A percentile compares a stretch with the other conserved stretches of the same genome.
These are phyloP conservation scores for Drosophila orosa DNA, from an alignment of 1,140 invertebrate species.

Conservation along the genomic window DNA sequence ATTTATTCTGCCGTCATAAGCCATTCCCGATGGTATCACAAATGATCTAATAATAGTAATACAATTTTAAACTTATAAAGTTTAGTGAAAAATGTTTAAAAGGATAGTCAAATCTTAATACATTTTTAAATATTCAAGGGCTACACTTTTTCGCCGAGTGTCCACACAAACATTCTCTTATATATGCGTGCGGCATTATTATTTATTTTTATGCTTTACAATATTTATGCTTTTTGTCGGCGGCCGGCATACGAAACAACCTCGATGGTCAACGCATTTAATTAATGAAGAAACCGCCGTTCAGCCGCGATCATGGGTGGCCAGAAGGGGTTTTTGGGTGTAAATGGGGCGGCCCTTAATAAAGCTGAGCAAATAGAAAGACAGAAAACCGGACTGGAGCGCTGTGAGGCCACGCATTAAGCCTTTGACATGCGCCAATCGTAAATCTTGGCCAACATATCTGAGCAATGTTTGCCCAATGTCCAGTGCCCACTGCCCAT, in stretches of 20 bases:
- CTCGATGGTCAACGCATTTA: constrained; percentile 67
- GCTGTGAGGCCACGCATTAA: constrained; percentile 53
- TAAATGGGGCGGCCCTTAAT: constrained; percentile 46
- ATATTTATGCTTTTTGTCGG: constrained; percentile 79
- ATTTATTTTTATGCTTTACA: constrained; percentile 81
- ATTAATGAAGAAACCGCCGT: constrained; percentile 76
- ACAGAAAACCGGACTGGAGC: constrained; percentile 27
- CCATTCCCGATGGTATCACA: too few relatives aligned
- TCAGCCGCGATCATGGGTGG: constrained; percentile 11
- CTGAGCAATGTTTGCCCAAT: constrained; percentile 76
- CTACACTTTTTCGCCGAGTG: constrained; percentile 1
- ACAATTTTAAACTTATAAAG: too few relatives aligned
- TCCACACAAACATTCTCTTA: constrained; percentile 2
- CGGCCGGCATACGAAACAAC: constrained; percentile 67
- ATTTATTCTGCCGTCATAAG: too few relatives aligned
- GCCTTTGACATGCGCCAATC: constrained; percentile 84
- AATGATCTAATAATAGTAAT: too few relatives aligned
- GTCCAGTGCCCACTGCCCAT: not conserved
- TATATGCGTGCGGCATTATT: constrained; percentile 50
- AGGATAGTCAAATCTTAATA: not conserved
- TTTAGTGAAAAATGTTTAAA: not conserved
- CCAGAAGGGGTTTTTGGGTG: not conserved
- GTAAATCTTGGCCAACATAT: constrained; percentile 84
- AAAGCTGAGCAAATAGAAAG: constrained; percentile 70
- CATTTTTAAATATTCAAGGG: too few relatives aligned